phyloP scores from a whole-genome alignment of 2,888 invertebrate genomes.

The Orthosia gothica region DNA sequence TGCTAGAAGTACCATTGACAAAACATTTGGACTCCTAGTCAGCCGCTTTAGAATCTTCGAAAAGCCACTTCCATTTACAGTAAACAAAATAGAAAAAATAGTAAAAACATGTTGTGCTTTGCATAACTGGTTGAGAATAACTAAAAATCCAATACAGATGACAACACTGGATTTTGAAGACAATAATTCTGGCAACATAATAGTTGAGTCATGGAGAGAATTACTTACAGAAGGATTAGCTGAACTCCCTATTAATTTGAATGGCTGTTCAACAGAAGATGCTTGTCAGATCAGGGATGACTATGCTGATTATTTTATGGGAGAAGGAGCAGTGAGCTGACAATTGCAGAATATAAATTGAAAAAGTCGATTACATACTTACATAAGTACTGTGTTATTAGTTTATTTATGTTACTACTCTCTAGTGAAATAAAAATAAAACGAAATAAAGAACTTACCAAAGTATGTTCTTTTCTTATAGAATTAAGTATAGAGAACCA shows the following conservation, averaged over 20 bases:
- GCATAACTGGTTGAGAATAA: conserved; percentile 42
- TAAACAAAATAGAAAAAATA: conserved; percentile 34
- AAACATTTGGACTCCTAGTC: conserved; percentile 38
- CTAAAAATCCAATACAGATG: conserved; percentile 8
- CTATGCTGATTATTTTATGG: conserved; percentile 39
- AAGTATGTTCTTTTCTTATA: conserved; percentile 31
- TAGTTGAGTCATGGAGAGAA: conserved; percentile 40
- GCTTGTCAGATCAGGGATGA: conserved; percentile 20
- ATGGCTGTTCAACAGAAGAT: conserved; percentile 16
- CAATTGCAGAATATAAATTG: conserved; percentile 4
- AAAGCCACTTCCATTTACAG: conserved; percentile 28
- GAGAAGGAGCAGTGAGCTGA: neutral
- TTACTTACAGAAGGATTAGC: conserved; percentile 21
- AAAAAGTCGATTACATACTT: neutral
- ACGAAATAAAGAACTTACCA: conserved; percentile 23
- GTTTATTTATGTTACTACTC: neutral
- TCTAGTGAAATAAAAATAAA: neutral
- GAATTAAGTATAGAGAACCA: conserved; percentile 43
- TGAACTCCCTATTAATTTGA: conserved; percentile 11
- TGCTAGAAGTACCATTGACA: conserved; percentile 41
- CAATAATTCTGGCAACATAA: conserved; percentile 25
- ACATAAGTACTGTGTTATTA: neutral
- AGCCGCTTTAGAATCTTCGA: conserved; percentile 37
- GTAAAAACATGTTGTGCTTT: conserved; percentile 34
- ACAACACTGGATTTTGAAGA: conserved; percentile 43